These are phyloP conservation scores for Cabera pusaria DNA, from an alignment of 2,888 invertebrate genomes.

Conservation along the genomic window DNA sequence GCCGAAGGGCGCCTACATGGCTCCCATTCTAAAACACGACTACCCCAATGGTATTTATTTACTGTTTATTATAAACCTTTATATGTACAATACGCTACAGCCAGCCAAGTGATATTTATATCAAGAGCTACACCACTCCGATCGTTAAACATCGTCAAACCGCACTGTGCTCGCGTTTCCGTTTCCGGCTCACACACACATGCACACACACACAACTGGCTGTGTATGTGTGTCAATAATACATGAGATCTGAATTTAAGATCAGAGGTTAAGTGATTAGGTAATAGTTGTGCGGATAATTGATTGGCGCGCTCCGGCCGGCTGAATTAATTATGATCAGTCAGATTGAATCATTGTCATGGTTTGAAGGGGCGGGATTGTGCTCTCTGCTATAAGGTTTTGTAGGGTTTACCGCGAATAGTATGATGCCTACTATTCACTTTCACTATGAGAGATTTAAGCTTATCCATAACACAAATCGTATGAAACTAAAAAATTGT, in stretches of 20 bases:
- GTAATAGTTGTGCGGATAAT: conserved; percentile 22
- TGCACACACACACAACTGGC: background rate
- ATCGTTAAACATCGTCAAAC: conserved; percentile 1
- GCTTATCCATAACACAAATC: no score
- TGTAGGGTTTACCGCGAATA: no score
- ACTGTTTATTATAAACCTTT: no score
- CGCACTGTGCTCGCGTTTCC: conserved; percentile 8
- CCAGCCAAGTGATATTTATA: no score
- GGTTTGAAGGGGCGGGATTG: background rate
- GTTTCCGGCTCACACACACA: conserved; percentile 10
- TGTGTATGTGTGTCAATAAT: conserved; percentile 17
- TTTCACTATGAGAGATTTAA: no score
- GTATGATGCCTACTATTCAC: no score
- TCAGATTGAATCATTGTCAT: conserved; percentile 6
- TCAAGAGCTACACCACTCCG: background rate
- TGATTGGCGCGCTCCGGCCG: conserved; percentile 16
- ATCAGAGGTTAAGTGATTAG: conserved; percentile 28
- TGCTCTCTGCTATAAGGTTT: conserved; percentile 1
- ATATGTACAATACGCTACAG: no score
- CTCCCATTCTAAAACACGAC: no score
- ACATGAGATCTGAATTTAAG: conserved; percentile 18
- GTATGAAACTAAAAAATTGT: no score
- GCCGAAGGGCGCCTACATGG: no score
- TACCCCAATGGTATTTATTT: no score
- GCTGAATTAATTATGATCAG: conserved; percentile 13